Base-by-base conservation (phyloP, 2,797 vertebrate species). In the Ataeniobius toweri region DNA sequence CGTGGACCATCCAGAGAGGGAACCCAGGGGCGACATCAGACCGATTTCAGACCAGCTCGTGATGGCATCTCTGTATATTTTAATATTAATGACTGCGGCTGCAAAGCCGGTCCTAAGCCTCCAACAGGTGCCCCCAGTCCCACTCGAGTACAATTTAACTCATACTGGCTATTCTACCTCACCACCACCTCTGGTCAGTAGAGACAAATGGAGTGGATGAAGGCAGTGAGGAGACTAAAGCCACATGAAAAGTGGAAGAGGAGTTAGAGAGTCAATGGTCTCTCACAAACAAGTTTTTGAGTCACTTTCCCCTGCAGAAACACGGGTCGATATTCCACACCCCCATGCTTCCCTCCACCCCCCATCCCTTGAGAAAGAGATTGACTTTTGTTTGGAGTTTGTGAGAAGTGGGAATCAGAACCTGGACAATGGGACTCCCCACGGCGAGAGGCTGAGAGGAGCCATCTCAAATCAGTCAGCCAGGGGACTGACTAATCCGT, bases 301-400 rank as follows among this genome's bases (percentile, higher is more conserved):
- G 96, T 98, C 97, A 98, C 97, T 97, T 97, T 97, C 96, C 94
- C 95, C 93, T 95, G 96, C 96, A 96, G 94, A 96, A 98, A 97
- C 96, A 96, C 91, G 93, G 96, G 96, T 96, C 94, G 95, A 96
- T 97, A 94, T 96, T 95, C 94, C 91, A 91, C 94, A 95, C 91
- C 95, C 91, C 26, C 71, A 73, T 55, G 12, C 71, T 36, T 92
- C 44, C 91, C 93, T 95, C 91, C 94, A 94, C 92, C 91, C 93
- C 95, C 91, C 94, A 95, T 91, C 93, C 95, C 96, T 97, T 97
- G 96, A 98, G 97, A 98, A 98, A 98, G 98, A 99, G 98, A 98
- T 99, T 99, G 98, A 99, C 98, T 99, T 99, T 99, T 99, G 98
- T 99, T 99, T 99, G 97, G 98, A 99, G 98, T 98, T 99, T 97